Conservation (phyloP, 2,888 invertebrate species). For the Candidula unifasciata region DNA sequence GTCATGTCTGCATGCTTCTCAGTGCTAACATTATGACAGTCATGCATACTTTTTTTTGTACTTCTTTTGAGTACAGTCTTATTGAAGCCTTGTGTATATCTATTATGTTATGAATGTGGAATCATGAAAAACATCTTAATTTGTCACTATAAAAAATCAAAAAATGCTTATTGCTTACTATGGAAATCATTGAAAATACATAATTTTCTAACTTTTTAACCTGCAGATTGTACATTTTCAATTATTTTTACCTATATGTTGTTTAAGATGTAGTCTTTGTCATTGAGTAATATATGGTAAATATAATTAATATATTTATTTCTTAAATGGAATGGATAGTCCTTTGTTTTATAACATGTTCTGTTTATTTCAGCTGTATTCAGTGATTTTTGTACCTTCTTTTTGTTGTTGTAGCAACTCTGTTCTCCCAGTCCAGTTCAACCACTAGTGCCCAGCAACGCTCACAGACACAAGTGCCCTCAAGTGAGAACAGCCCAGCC, state of each 20-base stretch:
- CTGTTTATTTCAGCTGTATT: too few relatives aligned
- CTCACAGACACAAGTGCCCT: conserved; percentile 61
- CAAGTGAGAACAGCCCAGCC: conserved; percentile 65
- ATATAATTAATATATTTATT: too few relatives aligned
- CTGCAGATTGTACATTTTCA: background rate
- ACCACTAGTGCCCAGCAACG: conserved; percentile 61
- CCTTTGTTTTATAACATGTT: too few relatives aligned
- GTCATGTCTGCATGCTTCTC: too few relatives aligned
- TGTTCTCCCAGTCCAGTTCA: conserved; percentile 70
- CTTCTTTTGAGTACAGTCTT: too few relatives aligned
- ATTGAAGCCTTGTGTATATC: too few relatives aligned
- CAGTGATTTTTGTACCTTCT: background rate
- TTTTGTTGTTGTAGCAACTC: conserved; percentile 59
- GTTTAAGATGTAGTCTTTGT: background rate
- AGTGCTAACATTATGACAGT: too few relatives aligned
- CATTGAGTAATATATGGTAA: too few relatives aligned
- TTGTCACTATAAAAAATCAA: background rate
- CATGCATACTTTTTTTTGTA: too few relatives aligned
- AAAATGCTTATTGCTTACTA: background rate
- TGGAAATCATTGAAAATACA: background rate
- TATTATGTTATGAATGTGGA: background rate
- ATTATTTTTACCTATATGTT: background rate
- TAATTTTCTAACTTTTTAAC: background rate
- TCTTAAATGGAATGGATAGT: too few relatives aligned
- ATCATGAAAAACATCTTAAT: background rate